These are phyloP conservation scores for Channa maculata DNA, from an alignment of 2,113 vertebrate genomes.

Conservation along the genomic window DNA sequence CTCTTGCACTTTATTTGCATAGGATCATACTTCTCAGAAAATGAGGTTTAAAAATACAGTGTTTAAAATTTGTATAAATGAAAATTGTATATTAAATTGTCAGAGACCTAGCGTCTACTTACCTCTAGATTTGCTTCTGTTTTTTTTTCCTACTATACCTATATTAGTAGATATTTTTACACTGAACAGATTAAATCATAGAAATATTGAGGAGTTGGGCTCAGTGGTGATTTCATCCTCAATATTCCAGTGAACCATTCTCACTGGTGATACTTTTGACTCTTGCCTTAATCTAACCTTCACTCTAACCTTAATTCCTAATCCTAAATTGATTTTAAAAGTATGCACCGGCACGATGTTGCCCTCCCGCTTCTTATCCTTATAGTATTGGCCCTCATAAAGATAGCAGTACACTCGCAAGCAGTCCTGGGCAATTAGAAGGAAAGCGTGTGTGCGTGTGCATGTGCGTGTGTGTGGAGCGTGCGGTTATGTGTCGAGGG, in stretches of 20 bases:
- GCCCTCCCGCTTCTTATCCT: slow-evolving; percentile 9
- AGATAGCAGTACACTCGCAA: slow-evolving; percentile 12
- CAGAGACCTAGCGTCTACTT: no score
- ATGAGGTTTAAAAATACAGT: no score
- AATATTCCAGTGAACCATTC: not conserved
- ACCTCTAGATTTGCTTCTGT: no score
- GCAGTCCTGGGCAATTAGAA: slow-evolving; percentile 65
- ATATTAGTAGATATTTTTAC: no score
- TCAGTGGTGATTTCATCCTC: not conserved
- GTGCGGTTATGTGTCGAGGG: slow-evolving; percentile 24
- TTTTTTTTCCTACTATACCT: no score
- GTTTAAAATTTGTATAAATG: no score
- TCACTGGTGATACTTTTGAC: not conserved
- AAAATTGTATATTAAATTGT: no score
- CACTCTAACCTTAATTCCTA: not conserved
- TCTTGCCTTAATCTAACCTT: not conserved
- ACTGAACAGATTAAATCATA: no score
- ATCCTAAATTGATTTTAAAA: not conserved
- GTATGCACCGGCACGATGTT: not conserved
- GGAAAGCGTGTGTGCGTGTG: slow-evolving; percentile 34
- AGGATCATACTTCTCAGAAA: no score
- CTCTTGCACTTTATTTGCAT: no score
- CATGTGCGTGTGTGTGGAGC: not conserved
- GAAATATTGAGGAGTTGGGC: no score
- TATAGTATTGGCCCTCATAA: slow-evolving; percentile 8